These are phyloP conservation scores for Mesaphorura yosii DNA, from an alignment of 1,140 invertebrate genomes.

Conservation along the genomic window DNA sequence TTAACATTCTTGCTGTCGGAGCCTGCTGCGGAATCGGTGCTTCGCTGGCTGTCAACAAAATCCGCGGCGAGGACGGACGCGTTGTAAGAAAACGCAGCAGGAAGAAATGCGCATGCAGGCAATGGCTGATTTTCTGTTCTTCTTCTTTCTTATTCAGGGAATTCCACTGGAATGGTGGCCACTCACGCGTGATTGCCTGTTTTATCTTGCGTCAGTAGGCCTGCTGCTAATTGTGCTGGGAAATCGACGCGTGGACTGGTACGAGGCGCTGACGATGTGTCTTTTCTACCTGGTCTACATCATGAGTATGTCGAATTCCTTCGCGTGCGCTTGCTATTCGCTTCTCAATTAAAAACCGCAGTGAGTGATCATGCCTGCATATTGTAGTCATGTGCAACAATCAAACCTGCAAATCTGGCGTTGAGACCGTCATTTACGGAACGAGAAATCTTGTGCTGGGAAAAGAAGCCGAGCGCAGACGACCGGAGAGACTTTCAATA, in stretches of 20 bases:
- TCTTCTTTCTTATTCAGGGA: slow-evolving; percentile 45
- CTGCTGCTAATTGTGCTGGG: slow-evolving; percentile 61
- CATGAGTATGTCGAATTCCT: slow-evolving; percentile 6
- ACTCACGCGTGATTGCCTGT: slow-evolving; percentile 73
- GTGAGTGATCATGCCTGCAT: too few species aligned
- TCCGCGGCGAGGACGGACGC: slow-evolving; percentile 5
- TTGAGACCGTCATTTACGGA: neutral
- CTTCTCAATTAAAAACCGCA: neutral
- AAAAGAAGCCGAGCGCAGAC: neutral
- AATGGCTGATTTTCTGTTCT: neutral
- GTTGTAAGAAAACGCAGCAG: slow-evolving; percentile 4
- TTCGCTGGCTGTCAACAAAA: slow-evolving; percentile 51
- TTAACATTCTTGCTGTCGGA: slow-evolving; percentile 84
- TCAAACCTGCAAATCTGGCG: slow-evolving; percentile 11
- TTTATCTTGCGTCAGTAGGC: slow-evolving; percentile 74
- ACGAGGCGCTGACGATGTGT: slow-evolving; percentile 52
- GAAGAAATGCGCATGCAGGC: slow-evolving; percentile 8
- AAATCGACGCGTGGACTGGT: slow-evolving; percentile 24
- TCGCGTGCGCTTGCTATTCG: neutral
- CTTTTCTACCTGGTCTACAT: slow-evolving; percentile 33
- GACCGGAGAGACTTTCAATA: neutral
- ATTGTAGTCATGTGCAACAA: slow-evolving; percentile 21
- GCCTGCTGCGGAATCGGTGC: slow-evolving; percentile 76
- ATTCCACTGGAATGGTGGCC: slow-evolving; percentile 87
- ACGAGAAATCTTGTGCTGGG: neutral